Evolutionary conservation across 2,888 invertebrate species (phyloP).

Genomic region (Kryphioiulus occultus): DNA sequence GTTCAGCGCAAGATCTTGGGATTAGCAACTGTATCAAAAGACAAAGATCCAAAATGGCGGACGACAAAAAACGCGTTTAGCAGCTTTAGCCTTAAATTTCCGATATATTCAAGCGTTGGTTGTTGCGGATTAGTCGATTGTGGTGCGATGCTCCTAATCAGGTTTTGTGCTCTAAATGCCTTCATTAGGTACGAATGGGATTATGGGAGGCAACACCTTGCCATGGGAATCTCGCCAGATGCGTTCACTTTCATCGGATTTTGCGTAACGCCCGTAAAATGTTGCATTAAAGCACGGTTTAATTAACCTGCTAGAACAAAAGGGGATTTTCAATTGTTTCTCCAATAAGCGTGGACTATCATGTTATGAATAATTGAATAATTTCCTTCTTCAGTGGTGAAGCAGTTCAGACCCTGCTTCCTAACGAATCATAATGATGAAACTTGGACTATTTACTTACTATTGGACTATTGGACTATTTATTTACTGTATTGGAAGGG

Average conservation of each 20-base stretch:
- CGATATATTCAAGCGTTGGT: too few species aligned
- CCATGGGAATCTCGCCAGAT: not conserved
- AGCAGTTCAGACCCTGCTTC: not conserved
- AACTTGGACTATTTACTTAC: too few species aligned
- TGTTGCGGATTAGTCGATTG: not conserved
- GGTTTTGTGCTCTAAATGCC: not conserved
- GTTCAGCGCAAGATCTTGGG: too few species aligned
- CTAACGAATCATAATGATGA: too few species aligned
- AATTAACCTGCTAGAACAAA: not conserved
- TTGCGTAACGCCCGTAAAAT: not conserved
- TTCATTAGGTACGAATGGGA: not conserved
- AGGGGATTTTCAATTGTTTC: not conserved
- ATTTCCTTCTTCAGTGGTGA: not conserved
- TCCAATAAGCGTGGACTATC: too few species aligned
- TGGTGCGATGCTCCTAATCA: not conserved
- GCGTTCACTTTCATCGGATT: not conserved
- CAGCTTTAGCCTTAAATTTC: too few species aligned
- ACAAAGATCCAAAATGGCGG: too few species aligned
- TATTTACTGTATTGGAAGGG: too few species aligned
- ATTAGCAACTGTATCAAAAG: too few species aligned
- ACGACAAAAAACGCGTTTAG: too few species aligned
- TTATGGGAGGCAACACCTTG: not conserved
- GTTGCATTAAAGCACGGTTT: not conserved
- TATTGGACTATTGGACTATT: too few species aligned
- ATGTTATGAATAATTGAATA: not conserved